Conservation (phyloP, 2,797 vertebrate species). For the Bradypodion ventrale region DNA sequence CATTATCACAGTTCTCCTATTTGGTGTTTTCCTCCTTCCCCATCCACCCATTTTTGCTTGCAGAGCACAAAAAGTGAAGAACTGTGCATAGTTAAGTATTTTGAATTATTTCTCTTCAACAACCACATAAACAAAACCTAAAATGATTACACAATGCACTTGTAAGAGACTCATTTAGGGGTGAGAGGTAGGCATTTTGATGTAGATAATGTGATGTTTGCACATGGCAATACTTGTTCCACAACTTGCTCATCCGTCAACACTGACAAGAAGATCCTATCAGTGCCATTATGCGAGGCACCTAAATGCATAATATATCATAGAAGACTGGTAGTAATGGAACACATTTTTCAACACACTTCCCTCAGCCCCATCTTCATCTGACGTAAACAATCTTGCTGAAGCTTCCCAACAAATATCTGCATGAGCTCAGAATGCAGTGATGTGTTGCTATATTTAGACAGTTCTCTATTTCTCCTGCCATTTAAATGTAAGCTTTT, state of each 20-base stretch:
- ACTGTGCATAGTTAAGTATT: not conserved
- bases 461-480: conserved; percentile 38
- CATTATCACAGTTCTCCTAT: too few species aligned
- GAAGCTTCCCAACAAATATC: conserved; percentile 10
- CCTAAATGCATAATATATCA: conserved; percentile 16
- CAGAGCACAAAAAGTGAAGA: not conserved
- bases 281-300: not conserved
- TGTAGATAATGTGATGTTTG: conserved; percentile 14
- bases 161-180: not conserved
- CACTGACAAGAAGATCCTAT: conserved; percentile 11
- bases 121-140: not conserved
- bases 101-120: not conserved
- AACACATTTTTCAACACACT: not conserved
- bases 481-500: conserved; percentile 21
- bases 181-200: conserved; percentile 13
- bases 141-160: not conserved
- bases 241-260: not conserved
- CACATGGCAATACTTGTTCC: not conserved
- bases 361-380: not conserved
- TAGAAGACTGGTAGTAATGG: not conserved
- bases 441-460: not conserved
- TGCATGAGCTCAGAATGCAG: conserved; percentile 9
- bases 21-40: too few species aligned
- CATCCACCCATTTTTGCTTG: too few species aligned
- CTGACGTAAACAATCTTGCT: not conserved